phyloP scores from a whole-genome alignment of 2,797 vertebrate genomes.

The Harpagifer antarcticus region DNA sequence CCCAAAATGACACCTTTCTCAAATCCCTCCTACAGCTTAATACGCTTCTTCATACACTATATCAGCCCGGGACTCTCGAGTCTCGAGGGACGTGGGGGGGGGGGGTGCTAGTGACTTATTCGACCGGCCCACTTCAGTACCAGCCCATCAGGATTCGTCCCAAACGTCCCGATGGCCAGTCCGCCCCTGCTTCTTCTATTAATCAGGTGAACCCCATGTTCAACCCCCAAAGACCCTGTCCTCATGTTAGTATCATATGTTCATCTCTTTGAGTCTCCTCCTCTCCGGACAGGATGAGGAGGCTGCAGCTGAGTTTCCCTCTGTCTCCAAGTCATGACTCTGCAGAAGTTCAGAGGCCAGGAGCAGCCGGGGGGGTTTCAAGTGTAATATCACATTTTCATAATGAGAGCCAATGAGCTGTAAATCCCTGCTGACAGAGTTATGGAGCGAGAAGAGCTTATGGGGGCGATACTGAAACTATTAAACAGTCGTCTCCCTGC shows the following conservation, averaged over 20 bases:
- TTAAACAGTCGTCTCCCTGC: conserved; percentile 56
- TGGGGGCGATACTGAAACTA: conserved; percentile 66
- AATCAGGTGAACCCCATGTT: background rate
- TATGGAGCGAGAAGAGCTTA: conserved; percentile 69
- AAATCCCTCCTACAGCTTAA: too few relatives aligned
- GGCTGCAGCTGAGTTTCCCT: conserved; percentile 8
- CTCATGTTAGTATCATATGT: background rate
- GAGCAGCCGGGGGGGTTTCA: conserved; percentile 65
- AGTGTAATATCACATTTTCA: conserved; percentile 81
- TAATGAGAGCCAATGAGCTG: conserved; percentile 81
- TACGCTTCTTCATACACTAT: too few relatives aligned
- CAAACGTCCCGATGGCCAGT: too few relatives aligned
- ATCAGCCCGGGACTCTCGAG: too few relatives aligned
- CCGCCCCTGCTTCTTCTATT: background rate
- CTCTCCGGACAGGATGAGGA: conserved; percentile 30
- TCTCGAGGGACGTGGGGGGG: too few relatives aligned
- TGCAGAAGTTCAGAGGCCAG: conserved; percentile 68
- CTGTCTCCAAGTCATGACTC: conserved; percentile 58
- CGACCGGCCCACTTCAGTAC: too few relatives aligned
- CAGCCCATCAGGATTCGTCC: too few relatives aligned
- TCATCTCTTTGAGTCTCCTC: background rate
- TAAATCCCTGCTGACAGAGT: conserved; percentile 79
- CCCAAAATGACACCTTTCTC: background rate
- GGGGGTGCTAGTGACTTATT: too few relatives aligned
- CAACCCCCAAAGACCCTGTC: background rate